Base-by-base conservation (phyloP, 2,797 vertebrate species). In the Pterois miles region DNA sequence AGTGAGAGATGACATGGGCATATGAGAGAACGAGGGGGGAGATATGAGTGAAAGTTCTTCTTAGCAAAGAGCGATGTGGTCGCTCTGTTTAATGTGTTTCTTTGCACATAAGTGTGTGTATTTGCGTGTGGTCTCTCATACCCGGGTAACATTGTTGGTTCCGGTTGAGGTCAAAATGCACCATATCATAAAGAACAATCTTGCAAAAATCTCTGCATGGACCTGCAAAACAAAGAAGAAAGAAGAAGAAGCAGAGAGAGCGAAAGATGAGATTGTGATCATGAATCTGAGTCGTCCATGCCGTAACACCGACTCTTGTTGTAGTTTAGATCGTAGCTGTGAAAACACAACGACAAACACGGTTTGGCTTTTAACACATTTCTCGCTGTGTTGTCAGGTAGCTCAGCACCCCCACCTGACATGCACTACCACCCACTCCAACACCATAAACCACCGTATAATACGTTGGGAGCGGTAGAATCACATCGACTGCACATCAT, bases 41-140 rank as follows among this genome's bases (percentile, higher is more conserved):
- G 88, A 91, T 87, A 91, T 64, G 84, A 92, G 80, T 86, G 78
- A 89, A 88, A 84, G 79, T 93, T 95, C 94, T 93, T 95, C 94
- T 96, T 96, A 95, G 93, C 76, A 70, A 88, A 93, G 84, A 94
- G 87, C 92, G 94, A 94, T 91, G 93, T 87, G 70, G 91, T 85
- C 81, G 71, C 70, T 80, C 43, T 27, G 20, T 84, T 84, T 74
- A 78, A 65, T 74, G 58, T 73, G 66, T 71, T 36, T 65, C 22
- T 65, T 52, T 68, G 33, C 27, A 40, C 38, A 5, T 48, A 40
- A 36, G 58, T 63, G 66, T 80, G 65, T 50, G 59, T 80, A 60
- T 82, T 80, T 74, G 68, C 72, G 46, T 62, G 8, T 63, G 27
- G 33, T 38, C 36, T 68, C 46, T 80, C 78, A 82, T 86, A 90